A percentile compares a stretch with the other conserved stretches of the same genome.
Evolutionary conservation across 1,140 invertebrate species (phyloP).

Genomic region (Drosophila melanica): DNA sequence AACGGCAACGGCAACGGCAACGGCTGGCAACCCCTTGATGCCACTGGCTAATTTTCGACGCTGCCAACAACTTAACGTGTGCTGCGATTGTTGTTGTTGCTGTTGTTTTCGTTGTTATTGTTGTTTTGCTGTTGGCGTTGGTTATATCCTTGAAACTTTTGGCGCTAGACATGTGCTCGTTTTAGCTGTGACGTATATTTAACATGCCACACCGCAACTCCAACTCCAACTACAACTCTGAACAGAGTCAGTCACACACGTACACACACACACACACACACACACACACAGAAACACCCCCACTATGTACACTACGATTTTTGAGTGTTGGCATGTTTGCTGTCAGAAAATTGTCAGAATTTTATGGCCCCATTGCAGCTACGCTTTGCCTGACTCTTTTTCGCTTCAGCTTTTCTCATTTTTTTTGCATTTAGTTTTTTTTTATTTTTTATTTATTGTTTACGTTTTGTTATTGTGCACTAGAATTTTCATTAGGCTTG

Average conservation of each 20-base stretch:
- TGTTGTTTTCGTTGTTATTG: constrained; percentile 24
- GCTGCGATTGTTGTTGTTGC: constrained; percentile 21
- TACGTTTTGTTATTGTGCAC: constrained; percentile 29
- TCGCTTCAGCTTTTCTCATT: neutral
- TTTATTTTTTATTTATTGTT: constrained; percentile 4
- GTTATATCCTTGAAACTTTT: constrained; percentile 78
- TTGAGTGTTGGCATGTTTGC: constrained; percentile 82
- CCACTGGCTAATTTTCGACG: constrained; percentile 56
- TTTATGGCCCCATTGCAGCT: constrained; percentile 63
- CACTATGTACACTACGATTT: constrained; percentile 59
- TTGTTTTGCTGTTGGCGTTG: constrained; percentile 44
- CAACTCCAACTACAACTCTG: constrained; percentile 31
- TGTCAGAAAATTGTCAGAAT: constrained; percentile 82
- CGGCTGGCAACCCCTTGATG: constrained; percentile 44
- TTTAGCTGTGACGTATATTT: constrained; percentile 78
- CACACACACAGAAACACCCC: neutral
- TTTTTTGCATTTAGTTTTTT: constrained; percentile 13
- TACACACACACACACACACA: neutral
- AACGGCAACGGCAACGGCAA: constrained; percentile 1
- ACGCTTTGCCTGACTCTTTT: constrained; percentile 9
- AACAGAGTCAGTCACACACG: constrained; percentile 1
- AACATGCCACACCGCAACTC: constrained; percentile 80
- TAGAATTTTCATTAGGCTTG: constrained; percentile 77
- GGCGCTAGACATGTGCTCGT: constrained; percentile 77
- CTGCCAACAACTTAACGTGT: constrained; percentile 70